Evolutionary conservation across 2,888 invertebrate species (phyloP), one percentile per base, ranked within the genome.

Genomic region (Ectropis crepuscularia): DNA sequence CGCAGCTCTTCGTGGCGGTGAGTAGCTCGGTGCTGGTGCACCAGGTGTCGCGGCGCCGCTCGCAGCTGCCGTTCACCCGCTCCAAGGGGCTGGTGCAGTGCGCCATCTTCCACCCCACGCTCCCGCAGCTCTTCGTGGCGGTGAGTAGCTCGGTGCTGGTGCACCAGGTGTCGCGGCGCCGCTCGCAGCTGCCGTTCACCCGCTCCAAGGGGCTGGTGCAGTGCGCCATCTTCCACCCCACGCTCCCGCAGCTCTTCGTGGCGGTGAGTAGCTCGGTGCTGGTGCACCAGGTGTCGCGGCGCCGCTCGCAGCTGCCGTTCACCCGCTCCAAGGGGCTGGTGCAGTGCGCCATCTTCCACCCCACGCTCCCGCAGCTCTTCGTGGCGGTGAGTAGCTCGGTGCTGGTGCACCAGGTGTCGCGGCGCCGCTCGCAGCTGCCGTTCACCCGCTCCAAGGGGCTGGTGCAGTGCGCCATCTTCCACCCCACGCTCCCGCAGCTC

Each of bases 311-410:
- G 93, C 94, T 98, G 81, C 99, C 99, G 16, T 98, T 99, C 91
- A 94, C 95, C 10, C 97, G 96, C 88, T 94, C 96, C 68, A 98
- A 97, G 90, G 99, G 98, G 28, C 93, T 96, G 37, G 96, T 99
- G 71, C 99, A 99, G 88, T 96, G 96, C 82, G 98, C 98, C 8
- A 87, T 96, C 45, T 99, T 99, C 93, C 99, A 99, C 93, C 99
- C 99, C 0, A 94, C 96, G 42, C 94, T 96, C 77, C 99, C 99
- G 7, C 96, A 95, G 81, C 94, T 99, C 68, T 98, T 99, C 89
- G 98, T 99, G n/a, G n/a, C n/a, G n/a, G n/a, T n/a, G n/a, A n/a
- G n/a, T n/a, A n/a, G 97, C 74, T 96, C 97, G 0, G 98, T 99
- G 53, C 81, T 98, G 8, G 98, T 99, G 81, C 98, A 99, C 90